Base-by-base conservation (phyloP, 1,140 invertebrate species). In the Panagrolaimus sp. region DNA sequence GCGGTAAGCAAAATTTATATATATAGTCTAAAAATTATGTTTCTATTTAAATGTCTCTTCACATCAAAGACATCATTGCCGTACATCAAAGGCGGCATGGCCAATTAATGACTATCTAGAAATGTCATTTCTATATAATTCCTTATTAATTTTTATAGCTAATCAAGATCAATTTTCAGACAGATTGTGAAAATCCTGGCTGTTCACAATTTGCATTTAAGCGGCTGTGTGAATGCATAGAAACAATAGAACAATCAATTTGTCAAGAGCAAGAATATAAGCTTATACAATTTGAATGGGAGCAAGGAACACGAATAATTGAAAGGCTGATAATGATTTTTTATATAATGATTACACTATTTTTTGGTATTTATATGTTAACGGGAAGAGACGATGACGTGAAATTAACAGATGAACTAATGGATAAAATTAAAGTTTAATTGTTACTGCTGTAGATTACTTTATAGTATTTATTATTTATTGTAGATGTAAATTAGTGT, bases 301-400 rank as follows among this genome's bases (percentile, higher is more conserved):
- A 76, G 46, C 75, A 77, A 57, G 75, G 72, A 16, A 78, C 77
- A 4, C 69, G 77, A 13, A 72, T 79, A 13, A 73, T 79, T 44
- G 77, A 79, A 46, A 43, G 77, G 45, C 47, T 80, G 8, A 78
- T 79, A 11, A 79, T 79, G 77, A 72, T 79, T 31, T 48, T 70
- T 42, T 79, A 72, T 57, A 78, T 79, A n/a, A 42, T 72, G 11
- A 16, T 75, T 23, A 80, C 78, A 1, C 62, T 80, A 23, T 42
- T 66, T 31, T 79, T 79, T 38, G 77, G 78, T 13, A 63, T 78
- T 62, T 72, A 75, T 57, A 69, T 79, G 72, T 68, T 78, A 9
- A 63, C 71, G 9, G 68, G 77, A 8, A 61, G 72, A 11, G 70
- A 66, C 38, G 74, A 74, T 7, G 71, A 80, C 38, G 71, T 79